Conservation (phyloP, 2,888 invertebrate species). For the Netelia fuscicornis region DNA sequence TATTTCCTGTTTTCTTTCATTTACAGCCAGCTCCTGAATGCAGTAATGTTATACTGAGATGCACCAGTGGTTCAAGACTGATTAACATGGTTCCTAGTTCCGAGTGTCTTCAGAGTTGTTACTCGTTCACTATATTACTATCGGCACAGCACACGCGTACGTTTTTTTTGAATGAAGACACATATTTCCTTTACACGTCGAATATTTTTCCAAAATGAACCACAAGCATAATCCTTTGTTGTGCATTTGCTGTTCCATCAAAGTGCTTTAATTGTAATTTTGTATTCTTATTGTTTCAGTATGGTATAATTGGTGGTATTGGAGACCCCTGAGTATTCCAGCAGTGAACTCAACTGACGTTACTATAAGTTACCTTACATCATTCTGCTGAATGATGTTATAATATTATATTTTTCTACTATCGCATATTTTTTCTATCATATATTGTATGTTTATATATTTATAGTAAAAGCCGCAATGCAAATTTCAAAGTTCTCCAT, state of each 20-base stretch:
- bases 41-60: conserved; percentile 91
- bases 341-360: conserved; percentile 87
- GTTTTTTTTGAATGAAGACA: conserved; percentile 76
- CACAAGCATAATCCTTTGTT: no score
- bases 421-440: background rate
- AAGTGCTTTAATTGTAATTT: conserved; percentile 30
- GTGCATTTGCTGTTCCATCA: no score
- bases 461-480: background rate
- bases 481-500: background rate
- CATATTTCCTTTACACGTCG: background rate
- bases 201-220: conserved; percentile 2
- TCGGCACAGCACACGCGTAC: conserved; percentile 91
- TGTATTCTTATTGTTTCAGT: conserved; percentile 85
- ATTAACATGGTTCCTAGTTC: conserved; percentile 91
- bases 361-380: conserved; percentile 89
- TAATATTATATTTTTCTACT: conserved; percentile 1
- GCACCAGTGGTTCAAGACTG: conserved; percentile 90
- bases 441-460: conserved; percentile 32
- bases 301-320: conserved; percentile 95
- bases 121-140: conserved; percentile 89
- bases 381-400: conserved; percentile 87
- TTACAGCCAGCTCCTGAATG: conserved; percentile 92
- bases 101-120: conserved; percentile 91
- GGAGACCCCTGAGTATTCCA: conserved; percentile 90
- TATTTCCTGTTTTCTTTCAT: conserved; percentile 49